phyloP scores from a whole-genome alignment of 2,888 invertebrate species.

The Drosophila putrida region DNA sequence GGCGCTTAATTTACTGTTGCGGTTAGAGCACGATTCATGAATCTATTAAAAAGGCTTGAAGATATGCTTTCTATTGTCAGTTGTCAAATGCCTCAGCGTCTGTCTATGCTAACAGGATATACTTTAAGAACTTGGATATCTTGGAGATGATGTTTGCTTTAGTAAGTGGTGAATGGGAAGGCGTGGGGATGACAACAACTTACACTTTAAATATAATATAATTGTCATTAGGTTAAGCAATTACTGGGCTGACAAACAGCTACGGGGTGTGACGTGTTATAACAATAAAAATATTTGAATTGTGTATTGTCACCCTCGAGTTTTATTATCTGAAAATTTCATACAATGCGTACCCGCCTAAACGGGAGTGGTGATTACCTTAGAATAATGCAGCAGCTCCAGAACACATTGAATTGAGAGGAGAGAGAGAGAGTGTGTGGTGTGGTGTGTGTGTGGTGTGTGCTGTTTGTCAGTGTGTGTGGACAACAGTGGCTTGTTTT shows the following conservation, averaged over 20 bases:
- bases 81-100: not conserved
- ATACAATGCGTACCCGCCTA: constrained; percentile 66
- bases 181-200: constrained; percentile 67
- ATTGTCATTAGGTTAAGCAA: constrained; percentile 82
- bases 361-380: constrained; percentile 70
- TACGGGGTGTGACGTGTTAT: constrained; percentile 78
- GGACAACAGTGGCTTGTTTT: constrained; percentile 74
- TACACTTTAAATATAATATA: constrained; percentile 73
- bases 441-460: not conserved
- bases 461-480: constrained; percentile 28
- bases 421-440: not conserved
- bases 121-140: constrained; percentile 12
- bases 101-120: constrained; percentile 1
- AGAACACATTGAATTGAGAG: constrained; percentile 34
- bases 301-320: constrained; percentile 79
- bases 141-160: constrained; percentile 23
- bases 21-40: not conserved
- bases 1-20: not conserved
- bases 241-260: constrained; percentile 67
- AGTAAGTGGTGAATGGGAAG: constrained; percentile 16
- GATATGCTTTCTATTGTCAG: constrained; percentile 2
- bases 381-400: constrained; percentile 72
- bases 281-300: constrained; percentile 81
- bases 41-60: not conserved
- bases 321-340: constrained; percentile 66